These are phyloP conservation scores for Eulemur albifrons DNA, from an alignment of 2,797 vertebrate genomes.

Conservation along the genomic window DNA sequence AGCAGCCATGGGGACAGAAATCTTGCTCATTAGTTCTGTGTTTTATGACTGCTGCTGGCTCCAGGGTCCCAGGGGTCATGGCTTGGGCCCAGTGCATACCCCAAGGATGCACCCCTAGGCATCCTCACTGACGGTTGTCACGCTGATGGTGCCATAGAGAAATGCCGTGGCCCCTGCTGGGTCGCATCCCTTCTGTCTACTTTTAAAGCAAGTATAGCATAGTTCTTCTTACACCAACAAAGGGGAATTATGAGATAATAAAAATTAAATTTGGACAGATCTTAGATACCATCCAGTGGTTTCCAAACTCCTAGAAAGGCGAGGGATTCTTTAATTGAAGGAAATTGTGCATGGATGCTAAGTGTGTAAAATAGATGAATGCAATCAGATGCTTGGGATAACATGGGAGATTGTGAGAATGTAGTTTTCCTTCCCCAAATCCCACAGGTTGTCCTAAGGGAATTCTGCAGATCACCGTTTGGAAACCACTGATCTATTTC, in stretches of 20 bases:
- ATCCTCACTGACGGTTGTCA: neutral
- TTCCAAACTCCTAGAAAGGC: neutral
- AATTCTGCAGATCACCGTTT: neutral
- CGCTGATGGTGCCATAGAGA: neutral
- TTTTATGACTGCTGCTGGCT: neutral
- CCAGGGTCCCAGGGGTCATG: neutral
- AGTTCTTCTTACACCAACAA: neutral
- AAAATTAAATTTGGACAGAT: neutral
- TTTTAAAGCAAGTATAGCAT: neutral
- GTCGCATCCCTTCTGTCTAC: neutral
- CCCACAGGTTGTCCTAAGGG: neutral
- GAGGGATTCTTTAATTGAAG: neutral
- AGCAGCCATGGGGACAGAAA: neutral
- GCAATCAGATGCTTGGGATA: neutral
- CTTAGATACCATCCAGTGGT: neutral
- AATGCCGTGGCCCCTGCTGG: neutral
- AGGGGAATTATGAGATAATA: neutral
- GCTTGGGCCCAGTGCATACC: neutral
- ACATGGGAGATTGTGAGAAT: neutral
- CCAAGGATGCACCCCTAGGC: neutral
- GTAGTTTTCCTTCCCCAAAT: neutral
- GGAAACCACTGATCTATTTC: neutral
- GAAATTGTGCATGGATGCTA: neutral
- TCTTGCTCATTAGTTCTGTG: neutral
- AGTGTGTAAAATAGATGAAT: neutral